Evolutionary conservation across 1,140 invertebrate genomes (phyloP), one percentile per base, ranked within the genome.

Genomic region (Neodiprion pinetum): DNA sequence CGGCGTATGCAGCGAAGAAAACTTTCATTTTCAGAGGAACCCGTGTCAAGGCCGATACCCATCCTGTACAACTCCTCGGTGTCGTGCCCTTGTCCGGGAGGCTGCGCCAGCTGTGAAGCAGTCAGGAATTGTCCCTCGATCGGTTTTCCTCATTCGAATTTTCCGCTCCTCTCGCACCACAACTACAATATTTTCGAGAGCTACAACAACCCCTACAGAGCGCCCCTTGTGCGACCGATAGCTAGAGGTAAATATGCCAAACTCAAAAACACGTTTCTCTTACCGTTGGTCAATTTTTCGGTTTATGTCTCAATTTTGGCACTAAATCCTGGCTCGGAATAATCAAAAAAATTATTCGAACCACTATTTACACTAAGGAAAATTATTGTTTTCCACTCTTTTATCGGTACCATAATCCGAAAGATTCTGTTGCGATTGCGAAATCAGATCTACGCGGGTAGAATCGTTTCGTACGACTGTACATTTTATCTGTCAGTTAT

Each of bases 151-250:
- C 79, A 80, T 69, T 73, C 76, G 1, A 71, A 75, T n/a, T 14
- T 69, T 5, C 69, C 14, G 71, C 9, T 17, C 50, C 69, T 21
- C 47, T 74, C 70, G 9, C 40, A 48, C 65, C 40, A 17, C 7
- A 76, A 79, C 71, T 82, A 81, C 70, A 74, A 65, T 9, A 72
- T 83, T 7, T 72, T 81, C 40, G 81, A 83, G 11, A 83, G 75
- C 79, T 78, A 81, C 70, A 77, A 75, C 10, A 82, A 72, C 72
- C 72, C 85, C n/a, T 83, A 83, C 71, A 80, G 83, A 21, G 80
- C 86, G 0, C 72, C 79, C 9, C 82, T 84, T 1, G 53, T 88
- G n/a, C 82, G 84, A 67, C 83, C 85, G 8, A 65, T 84, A 1
- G 76, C 81, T 12, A 79, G 82, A 79, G 79, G 86, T 87, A 77